phyloP scores from a whole-genome alignment of 2,888 invertebrate genomes.

The Silvanus unidentatus region DNA sequence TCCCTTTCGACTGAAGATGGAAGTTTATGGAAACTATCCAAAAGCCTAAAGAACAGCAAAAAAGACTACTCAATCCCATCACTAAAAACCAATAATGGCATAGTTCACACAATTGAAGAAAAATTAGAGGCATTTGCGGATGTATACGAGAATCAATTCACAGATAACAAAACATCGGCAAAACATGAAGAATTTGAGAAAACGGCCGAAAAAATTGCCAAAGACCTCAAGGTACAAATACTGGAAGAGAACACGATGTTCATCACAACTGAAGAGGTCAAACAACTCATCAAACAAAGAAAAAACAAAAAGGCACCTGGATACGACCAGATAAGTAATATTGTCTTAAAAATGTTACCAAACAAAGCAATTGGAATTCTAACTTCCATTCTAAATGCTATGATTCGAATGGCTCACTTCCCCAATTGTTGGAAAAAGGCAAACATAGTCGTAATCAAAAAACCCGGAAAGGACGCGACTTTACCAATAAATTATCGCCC shows the following conservation, averaged over 20 bases:
- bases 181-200: too few species aligned
- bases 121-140: constrained; percentile 3
- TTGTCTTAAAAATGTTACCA: background rate
- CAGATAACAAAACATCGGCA: background rate
- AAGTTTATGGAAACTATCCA: background rate
- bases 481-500: constrained; percentile 6
- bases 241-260: too few species aligned
- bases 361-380: background rate
- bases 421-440: background rate
- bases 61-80: background rate
- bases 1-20: too few species aligned
- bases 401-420: background rate
- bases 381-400: background rate
- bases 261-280: too few species aligned
- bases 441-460: background rate
- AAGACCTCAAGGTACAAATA: too few species aligned
- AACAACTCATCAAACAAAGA: too few species aligned
- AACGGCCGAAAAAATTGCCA: too few species aligned
- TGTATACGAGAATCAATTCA: background rate
- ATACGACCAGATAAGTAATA: background rate
- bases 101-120: background rate
- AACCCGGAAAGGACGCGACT: constrained; percentile 2
- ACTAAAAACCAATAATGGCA: background rate
- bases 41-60: background rate
- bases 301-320: too few species aligned